Evolutionary conservation across 2,797 vertebrate species (phyloP).

Genomic region (Geotrypetes seraphini): DNA sequence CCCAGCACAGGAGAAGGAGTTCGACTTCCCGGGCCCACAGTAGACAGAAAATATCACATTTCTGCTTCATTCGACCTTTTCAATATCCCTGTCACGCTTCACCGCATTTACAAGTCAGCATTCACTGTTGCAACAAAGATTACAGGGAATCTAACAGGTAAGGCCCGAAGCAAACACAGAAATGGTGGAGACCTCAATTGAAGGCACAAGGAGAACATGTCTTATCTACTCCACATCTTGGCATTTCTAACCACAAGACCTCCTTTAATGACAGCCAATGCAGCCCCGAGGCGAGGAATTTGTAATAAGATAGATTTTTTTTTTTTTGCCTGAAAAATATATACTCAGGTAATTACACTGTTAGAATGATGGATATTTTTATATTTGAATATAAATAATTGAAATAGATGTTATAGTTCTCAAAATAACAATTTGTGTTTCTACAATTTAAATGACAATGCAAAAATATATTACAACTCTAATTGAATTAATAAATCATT

Average conservation of each 20-base stretch:
- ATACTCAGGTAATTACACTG: conserved; percentile 94
- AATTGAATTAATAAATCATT: too few relatives aligned
- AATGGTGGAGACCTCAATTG: conserved; percentile 14
- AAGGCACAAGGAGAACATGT: conserved; percentile 37
- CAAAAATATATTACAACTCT: conserved; percentile 16
- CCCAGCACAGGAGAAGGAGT: conserved; percentile 31
- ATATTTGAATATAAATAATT: conserved; percentile 70
- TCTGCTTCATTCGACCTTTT: conserved; percentile 62
- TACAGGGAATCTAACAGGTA: conserved; percentile 57
- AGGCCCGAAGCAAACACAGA: conserved; percentile 51
- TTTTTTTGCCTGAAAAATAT: conserved; percentile 76
- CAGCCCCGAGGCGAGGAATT: conserved; percentile 63
- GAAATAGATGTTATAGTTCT: conserved; percentile 50
- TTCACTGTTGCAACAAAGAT: conserved; percentile 53
- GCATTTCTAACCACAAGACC: conserved; percentile 46
- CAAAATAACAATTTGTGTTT: conserved; percentile 5
- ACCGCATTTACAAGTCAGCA: conserved; percentile 56
- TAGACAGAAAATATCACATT: conserved; percentile 75
- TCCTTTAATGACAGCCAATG: conserved; percentile 46
- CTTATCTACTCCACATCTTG: conserved; percentile 54
- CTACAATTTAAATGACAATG: conserved; percentile 28
- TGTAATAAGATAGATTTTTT: conserved; percentile 83
- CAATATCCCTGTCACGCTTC: conserved; percentile 46
- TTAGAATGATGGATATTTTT: conserved; percentile 96
- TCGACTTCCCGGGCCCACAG: conserved; percentile 54